phyloP scores from a whole-genome alignment of 2,797 vertebrate genomes.

The Fringilla coelebs region DNA sequence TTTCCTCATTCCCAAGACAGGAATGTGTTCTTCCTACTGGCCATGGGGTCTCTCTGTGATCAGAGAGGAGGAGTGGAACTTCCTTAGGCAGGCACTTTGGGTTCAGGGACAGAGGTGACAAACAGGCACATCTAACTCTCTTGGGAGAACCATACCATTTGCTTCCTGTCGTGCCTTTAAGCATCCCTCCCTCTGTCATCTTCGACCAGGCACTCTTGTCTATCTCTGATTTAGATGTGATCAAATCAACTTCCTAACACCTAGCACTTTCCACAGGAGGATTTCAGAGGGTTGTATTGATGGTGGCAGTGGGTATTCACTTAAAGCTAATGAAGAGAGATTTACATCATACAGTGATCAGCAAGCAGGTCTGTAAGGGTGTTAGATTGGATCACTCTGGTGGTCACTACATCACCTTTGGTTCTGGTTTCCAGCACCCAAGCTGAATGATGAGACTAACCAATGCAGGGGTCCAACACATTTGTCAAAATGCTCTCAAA shows the following conservation, averaged over 20 bases:
- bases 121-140: not conserved
- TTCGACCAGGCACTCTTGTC: not conserved
- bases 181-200: not conserved
- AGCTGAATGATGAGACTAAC: not conserved
- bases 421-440: not conserved
- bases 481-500: not conserved
- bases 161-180: not conserved
- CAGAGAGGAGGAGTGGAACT: not conserved
- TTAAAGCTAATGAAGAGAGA: not conserved
- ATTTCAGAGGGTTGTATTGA: not conserved
- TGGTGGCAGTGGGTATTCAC: not conserved
- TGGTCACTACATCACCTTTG: not conserved
- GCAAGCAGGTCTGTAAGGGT: not conserved
- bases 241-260: not conserved
- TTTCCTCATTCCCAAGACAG: not conserved
- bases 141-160: not conserved
- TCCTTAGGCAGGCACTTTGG: not conserved
- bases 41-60: not conserved
- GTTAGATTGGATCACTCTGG: not conserved
- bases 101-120: not conserved
- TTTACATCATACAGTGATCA: not conserved
- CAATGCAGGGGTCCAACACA: not conserved
- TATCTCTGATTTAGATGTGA: not conserved
- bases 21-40: not conserved
- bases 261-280: not conserved